phyloP scores from a whole-genome alignment of 1,140 invertebrate genomes.

The Alviniconcha marisindica region DNA sequence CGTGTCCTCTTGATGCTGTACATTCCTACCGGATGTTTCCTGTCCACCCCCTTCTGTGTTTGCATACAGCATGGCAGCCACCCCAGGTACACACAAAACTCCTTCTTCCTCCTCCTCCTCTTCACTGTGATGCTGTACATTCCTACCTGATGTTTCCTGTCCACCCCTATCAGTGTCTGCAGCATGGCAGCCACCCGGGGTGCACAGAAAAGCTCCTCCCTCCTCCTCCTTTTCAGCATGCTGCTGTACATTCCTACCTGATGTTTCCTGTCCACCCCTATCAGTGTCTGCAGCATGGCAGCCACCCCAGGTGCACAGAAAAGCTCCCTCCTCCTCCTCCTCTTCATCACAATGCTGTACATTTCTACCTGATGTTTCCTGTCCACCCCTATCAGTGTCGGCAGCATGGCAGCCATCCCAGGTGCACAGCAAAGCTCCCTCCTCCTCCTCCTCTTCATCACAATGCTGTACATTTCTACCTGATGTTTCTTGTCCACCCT shows the following conservation, averaged over 20 bases:
- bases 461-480: too few relatives aligned
- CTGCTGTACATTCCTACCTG: constrained; percentile 52
- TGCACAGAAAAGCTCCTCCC: too few relatives aligned
- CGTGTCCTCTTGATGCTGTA: too few relatives aligned
- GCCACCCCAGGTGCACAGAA: constrained; percentile 59
- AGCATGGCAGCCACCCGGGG: constrained; percentile 51
- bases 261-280: constrained; percentile 52
- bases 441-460: too few relatives aligned
- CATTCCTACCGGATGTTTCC: constrained; percentile 58
- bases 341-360: too few relatives aligned
- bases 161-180: constrained; percentile 53
- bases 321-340: too few relatives aligned
- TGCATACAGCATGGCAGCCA: constrained; percentile 52
- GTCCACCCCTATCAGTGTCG: constrained; percentile 54
- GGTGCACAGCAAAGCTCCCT: too few relatives aligned
- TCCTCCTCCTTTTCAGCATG: too few relatives aligned
- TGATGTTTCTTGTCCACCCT: constrained; percentile 54
- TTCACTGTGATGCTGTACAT: too few relatives aligned
- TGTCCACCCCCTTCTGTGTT: constrained; percentile 54
- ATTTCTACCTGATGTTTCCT: constrained; percentile 57
- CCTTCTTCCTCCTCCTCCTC: too few relatives aligned
- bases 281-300: constrained; percentile 47
- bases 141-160: constrained; percentile 53
- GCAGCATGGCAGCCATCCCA: constrained; percentile 51
- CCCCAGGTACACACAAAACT: constrained; percentile 55